phyloP scores from a whole-genome alignment of 2,113 vertebrate species.

The Anhinga rufa region DNA sequence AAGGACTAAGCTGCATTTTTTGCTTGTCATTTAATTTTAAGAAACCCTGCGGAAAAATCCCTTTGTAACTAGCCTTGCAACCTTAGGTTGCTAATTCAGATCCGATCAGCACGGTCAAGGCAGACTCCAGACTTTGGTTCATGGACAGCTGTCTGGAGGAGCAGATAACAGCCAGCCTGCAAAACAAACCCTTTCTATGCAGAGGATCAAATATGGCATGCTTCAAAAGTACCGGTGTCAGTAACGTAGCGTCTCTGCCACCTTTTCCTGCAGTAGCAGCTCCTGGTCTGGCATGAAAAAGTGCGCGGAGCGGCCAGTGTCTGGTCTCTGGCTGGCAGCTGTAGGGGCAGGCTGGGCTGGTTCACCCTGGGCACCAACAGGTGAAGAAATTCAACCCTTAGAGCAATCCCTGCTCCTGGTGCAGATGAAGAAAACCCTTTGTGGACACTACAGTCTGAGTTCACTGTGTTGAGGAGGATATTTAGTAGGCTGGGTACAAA shows the following conservation, averaged over 20 bases:
- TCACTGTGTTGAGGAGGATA: background rate
- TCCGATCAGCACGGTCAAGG: background rate
- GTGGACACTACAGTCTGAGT: background rate
- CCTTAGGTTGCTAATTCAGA: background rate
- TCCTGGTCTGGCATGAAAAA: background rate
- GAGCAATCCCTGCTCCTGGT: background rate
- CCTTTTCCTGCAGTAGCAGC: background rate
- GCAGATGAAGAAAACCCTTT: background rate
- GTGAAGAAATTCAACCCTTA: background rate
- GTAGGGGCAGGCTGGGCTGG: background rate
- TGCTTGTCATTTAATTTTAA: slow-evolving; percentile 30
- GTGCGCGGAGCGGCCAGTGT: rapidly evolving
- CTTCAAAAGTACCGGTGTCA: background rate
- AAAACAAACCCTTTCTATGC: background rate
- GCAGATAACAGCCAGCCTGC: background rate
- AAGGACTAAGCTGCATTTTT: slow-evolving; percentile 36
- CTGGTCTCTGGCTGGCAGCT: background rate
- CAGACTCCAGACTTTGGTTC: background rate
- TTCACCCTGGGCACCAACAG: background rate
- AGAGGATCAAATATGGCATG: rapidly evolving
- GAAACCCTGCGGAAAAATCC: background rate
- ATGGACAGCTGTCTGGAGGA: background rate
- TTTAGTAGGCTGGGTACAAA: background rate
- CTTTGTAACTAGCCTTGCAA: background rate
- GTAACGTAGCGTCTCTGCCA: background rate